Percentiles rank a stretch among this genome's conserved stretches.
Conservation (phyloP, 2,113 vertebrate species). For the Channa maculata region DNA sequence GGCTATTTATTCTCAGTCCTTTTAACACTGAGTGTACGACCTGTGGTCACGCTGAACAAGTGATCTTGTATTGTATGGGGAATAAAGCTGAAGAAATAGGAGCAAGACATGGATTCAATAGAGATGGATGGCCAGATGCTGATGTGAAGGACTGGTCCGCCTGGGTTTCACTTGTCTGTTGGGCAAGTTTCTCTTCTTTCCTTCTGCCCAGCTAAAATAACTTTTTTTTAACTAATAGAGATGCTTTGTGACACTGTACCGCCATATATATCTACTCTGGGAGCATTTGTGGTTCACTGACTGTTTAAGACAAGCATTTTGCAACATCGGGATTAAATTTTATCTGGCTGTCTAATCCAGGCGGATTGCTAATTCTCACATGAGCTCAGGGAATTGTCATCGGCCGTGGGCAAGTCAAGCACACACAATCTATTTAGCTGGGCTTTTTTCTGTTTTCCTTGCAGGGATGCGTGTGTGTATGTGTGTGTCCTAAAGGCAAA, state of each 20-base stretch:
- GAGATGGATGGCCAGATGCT: slow-evolving; percentile 13
- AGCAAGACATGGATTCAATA: slow-evolving; percentile 28
- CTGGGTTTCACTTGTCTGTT: neutral
- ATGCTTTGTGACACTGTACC: slow-evolving; percentile 51
- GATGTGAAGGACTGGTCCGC: slow-evolving; percentile 12
- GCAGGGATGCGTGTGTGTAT: neutral
- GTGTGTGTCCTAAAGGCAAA: slow-evolving; percentile 57
- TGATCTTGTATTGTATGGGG: slow-evolving; percentile 12
- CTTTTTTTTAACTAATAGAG: slow-evolving; percentile 42
- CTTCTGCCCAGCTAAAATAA: slow-evolving; percentile 5
- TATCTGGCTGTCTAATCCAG: slow-evolving; percentile 75
- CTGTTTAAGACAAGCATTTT: slow-evolving; percentile 53
- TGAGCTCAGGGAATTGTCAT: slow-evolving; percentile 67
- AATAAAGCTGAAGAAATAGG: slow-evolving; percentile 27
- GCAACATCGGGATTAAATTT: slow-evolving; percentile 61
- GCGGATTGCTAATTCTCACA: slow-evolving; percentile 66
- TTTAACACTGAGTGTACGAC: slow-evolving; percentile 23
- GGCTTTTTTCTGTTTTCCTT: slow-evolving; percentile 48
- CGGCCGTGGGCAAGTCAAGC: slow-evolving; percentile 69
- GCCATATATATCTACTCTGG: slow-evolving; percentile 22
- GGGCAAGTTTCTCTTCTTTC: neutral
- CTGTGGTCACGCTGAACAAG: slow-evolving; percentile 46
- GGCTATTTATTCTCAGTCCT: slow-evolving; percentile 16
- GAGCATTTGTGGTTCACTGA: slow-evolving; percentile 64
- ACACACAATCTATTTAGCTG: slow-evolving; percentile 77